Conservation (phyloP, 2,888 invertebrate species). For the Parnassius smintheus region DNA sequence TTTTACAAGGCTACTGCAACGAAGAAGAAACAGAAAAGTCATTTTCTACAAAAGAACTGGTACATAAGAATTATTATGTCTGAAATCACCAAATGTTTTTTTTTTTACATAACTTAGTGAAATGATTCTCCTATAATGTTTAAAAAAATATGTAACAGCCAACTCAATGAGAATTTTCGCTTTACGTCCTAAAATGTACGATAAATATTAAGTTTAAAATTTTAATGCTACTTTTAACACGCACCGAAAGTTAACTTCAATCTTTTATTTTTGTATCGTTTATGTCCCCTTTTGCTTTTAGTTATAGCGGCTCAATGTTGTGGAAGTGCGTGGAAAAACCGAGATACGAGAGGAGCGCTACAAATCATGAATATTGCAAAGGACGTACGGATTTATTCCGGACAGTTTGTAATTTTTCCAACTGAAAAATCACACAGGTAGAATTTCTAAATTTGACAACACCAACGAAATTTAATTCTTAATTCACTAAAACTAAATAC, state of each 20-base stretch:
- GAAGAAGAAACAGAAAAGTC: too few relatives aligned
- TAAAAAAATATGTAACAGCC: too few relatives aligned
- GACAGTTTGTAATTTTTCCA: constrained; percentile 47
- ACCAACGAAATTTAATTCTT: constrained; percentile 2
- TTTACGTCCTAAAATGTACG: too few relatives aligned
- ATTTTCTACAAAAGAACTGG: too few relatives aligned
- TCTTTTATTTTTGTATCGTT: constrained; percentile 39
- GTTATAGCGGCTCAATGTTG: constrained; percentile 67
- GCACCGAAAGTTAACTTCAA: neutral
- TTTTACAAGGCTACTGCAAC: too few relatives aligned
- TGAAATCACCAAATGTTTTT: too few relatives aligned
- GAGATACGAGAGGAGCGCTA: constrained; percentile 60
- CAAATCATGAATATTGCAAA: constrained; percentile 65
- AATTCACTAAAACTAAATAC: neutral
- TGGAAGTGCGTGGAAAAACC: constrained; percentile 67
- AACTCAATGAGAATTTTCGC: too few relatives aligned
- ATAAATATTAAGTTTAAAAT: too few relatives aligned
- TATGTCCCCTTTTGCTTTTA: constrained; percentile 53
- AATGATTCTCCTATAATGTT: too few relatives aligned
- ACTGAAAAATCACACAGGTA: constrained; percentile 17
- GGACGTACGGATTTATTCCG: constrained; percentile 52
- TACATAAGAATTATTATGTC: too few relatives aligned
- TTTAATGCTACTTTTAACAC: too few relatives aligned
- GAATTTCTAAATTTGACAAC: neutral
- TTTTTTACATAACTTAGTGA: too few relatives aligned